Base-by-base conservation (phyloP, 2,797 vertebrate genomes). In the Picus viridis region DNA sequence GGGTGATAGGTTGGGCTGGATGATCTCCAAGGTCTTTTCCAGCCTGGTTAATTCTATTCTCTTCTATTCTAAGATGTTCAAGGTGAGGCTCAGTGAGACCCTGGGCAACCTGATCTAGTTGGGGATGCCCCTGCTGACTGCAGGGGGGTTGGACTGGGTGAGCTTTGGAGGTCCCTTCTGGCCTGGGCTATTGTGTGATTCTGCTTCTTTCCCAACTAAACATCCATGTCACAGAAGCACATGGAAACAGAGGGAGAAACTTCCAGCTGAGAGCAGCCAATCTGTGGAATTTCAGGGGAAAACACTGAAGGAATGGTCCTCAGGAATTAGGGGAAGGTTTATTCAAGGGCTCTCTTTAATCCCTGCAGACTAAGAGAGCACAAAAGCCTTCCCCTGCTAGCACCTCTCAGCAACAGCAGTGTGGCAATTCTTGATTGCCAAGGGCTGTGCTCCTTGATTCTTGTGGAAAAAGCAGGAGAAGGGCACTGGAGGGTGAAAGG, bases 271-370 rank as follows among this genome's bases (percentile, higher is more conserved):
- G 39, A 65, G 27, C 76, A 79, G 59, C 73, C 71, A 49, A 1
- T 8, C 36, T 34, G 16, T 51, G 88, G 93, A 88, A 88, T 94
- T 93, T 74, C 71, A 90, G 85, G 61, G 77, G 86, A 81, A 13
- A 59, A 30, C 49, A 2, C 45, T 83, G 54, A 64, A 78, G 88
- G 86, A 62, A 53, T 14, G 76, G 72, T 69, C 64, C 83, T 95
- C 9, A 1, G 89, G 91, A 92, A 89, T 95, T 68, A 68, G 90
- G 94, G 89, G 94, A 94, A 91, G 94, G 91, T 92, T 95, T 96
- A 56, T 92, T 87, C 83, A 95, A 96, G 95, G 94, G 88, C 88
- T 95, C 88, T 56, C 72, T 92, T 88, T 88, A 93, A 95, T 95
- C 90, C 83, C 78, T 65, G 78, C 84, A 74, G 91, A 88, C 75